phyloP scores from a whole-genome alignment of 2,888 invertebrate species.

The Platycnemis pennipes region DNA sequence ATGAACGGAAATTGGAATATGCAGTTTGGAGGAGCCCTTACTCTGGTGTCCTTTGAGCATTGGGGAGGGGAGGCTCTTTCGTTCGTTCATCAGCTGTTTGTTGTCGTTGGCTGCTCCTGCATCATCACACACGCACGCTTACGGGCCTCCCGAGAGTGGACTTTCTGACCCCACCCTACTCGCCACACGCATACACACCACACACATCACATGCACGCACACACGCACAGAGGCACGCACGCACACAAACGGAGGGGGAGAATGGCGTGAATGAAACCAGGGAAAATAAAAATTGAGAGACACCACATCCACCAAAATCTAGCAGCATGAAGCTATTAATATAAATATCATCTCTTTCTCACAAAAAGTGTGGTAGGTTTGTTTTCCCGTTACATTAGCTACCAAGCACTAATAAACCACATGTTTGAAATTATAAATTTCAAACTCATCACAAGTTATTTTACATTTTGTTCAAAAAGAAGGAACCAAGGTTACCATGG shows the following conservation, averaged over 20 bases:
- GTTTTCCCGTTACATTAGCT: slow-evolving; percentile 60
- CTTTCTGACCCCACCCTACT: slow-evolving; percentile 73
- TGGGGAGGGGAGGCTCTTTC: slow-evolving; percentile 43
- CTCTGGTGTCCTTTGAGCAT: slow-evolving; percentile 58
- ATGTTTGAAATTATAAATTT: slow-evolving; percentile 47
- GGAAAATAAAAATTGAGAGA: slow-evolving; percentile 54
- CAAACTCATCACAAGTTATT: slow-evolving; percentile 41
- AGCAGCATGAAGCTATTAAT: slow-evolving; percentile 35
- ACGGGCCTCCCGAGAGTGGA: slow-evolving; percentile 78
- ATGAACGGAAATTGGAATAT: slow-evolving; percentile 25
- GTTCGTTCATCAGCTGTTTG: slow-evolving; percentile 55
- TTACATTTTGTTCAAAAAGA: slow-evolving; percentile 21
- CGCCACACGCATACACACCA: slow-evolving; percentile 48
- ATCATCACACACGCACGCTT: slow-evolving; percentile 77
- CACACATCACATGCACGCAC: neutral
- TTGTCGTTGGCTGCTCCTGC: slow-evolving; percentile 65
- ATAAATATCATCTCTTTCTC: slow-evolving; percentile 62
- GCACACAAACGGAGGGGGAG: slow-evolving; percentile 47
- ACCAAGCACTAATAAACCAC: slow-evolving; percentile 45
- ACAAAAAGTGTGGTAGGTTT: slow-evolving; percentile 45
- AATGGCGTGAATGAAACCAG: slow-evolving; percentile 62
- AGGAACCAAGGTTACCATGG: slow-evolving; percentile 34
- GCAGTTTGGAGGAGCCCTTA: slow-evolving; percentile 58
- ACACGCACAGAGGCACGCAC: slow-evolving; percentile 13
- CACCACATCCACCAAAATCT: slow-evolving; percentile 60